phyloP scores from a whole-genome alignment of 2,113 vertebrate species.

The Rhea pennata region DNA sequence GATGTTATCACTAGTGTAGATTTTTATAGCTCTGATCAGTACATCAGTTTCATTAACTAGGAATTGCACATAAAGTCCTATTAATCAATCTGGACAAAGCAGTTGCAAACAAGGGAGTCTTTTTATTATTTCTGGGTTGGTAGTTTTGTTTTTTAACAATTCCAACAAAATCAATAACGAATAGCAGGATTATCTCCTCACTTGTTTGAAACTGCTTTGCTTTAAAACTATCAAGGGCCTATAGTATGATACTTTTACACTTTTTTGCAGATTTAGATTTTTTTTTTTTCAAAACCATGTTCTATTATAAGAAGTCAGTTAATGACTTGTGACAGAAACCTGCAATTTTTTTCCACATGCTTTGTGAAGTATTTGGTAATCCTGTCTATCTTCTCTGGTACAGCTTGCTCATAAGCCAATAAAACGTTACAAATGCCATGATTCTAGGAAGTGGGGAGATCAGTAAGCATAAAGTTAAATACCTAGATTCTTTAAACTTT shows the following conservation, averaged over 20 bases:
- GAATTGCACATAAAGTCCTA: background rate
- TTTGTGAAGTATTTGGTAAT: background rate
- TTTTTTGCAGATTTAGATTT: background rate
- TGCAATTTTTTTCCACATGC: background rate
- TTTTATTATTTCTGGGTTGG: background rate
- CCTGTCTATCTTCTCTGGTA: background rate
- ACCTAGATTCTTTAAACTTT: background rate
- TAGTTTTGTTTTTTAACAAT: background rate
- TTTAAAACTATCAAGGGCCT: background rate
- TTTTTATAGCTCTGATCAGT: background rate
- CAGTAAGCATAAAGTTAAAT: background rate
- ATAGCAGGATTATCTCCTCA: background rate
- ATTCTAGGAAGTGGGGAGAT: background rate
- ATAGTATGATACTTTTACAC: background rate
- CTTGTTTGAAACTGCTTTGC: background rate
- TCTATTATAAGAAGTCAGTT: background rate
- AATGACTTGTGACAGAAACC: background rate
- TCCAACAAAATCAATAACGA: background rate
- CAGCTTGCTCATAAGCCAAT: background rate
- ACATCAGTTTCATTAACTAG: background rate
- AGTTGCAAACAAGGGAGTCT: background rate
- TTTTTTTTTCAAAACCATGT: background rate
- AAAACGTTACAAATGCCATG: background rate
- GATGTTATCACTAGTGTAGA: background rate
- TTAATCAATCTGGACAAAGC: background rate